These are phyloP conservation scores for Thinocorus orbignyianus DNA, from an alignment of 2,113 vertebrate genomes.

Conservation along the genomic window DNA sequence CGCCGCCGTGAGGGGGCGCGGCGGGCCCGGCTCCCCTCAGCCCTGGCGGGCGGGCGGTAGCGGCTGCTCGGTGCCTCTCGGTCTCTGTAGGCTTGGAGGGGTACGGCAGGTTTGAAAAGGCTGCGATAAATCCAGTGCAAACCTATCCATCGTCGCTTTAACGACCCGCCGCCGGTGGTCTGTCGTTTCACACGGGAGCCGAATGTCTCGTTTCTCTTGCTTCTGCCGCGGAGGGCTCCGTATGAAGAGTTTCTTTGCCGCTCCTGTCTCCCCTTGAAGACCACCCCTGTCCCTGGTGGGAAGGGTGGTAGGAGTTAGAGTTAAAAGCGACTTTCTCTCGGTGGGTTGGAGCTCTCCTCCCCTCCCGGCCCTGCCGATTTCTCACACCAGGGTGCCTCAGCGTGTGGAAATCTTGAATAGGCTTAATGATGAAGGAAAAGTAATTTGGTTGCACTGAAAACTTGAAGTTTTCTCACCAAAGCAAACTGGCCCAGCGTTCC, in stretches of 20 bases:
- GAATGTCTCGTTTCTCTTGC: not conserved
- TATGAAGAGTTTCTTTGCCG: not conserved
- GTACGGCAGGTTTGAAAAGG: no score
- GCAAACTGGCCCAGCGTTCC: not conserved
- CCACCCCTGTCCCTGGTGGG: not conserved
- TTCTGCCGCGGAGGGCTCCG: not conserved
- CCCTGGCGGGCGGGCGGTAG: not conserved
- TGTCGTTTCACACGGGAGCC: not conserved
- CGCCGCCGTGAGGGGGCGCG: not conserved
- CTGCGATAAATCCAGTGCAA: not conserved
- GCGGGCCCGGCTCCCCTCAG: not conserved
- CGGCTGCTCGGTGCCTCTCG: no score
- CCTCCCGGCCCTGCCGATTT: not conserved
- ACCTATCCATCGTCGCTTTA: not conserved
- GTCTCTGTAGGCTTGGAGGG: not conserved
- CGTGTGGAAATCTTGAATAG: not conserved
- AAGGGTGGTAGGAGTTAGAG: not conserved
- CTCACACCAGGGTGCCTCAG: not conserved
- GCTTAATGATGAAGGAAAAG: not conserved
- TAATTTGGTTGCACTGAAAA: not conserved
- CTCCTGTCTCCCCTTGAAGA: not conserved
- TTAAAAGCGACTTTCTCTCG: not conserved
- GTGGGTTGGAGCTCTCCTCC: not conserved
- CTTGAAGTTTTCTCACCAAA: not conserved
- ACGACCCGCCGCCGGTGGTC: fast-evolving